Percentiles rank a stretch among this genome's conserved stretches.
Evolutionary conservation across 2,888 invertebrate species (phyloP).

Genomic region (Drosophila atroscutellata): DNA sequence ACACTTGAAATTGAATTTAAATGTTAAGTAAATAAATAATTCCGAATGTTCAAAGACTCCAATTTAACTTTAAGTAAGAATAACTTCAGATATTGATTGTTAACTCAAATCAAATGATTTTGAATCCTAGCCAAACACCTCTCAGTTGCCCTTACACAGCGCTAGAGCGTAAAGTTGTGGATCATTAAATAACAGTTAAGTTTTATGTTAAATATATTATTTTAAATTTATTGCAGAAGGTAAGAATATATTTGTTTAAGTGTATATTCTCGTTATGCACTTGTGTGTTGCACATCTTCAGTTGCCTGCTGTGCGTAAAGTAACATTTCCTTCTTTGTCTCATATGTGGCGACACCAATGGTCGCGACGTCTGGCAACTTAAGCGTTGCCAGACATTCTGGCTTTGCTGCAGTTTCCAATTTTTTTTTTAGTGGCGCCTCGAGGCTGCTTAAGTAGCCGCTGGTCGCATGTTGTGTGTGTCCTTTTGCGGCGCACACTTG

Average conservation of each 20-base stretch:
- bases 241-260: neutral
- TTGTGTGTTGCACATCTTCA: slow-evolving; percentile 17
- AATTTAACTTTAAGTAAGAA: neutral
- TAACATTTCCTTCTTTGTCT: slow-evolving; percentile 17
- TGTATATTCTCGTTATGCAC: neutral
- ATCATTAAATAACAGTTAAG: neutral
- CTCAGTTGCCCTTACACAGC: neutral
- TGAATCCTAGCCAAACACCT: neutral
- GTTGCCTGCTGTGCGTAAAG: slow-evolving; percentile 13
- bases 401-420: slow-evolving; percentile 52
- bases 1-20: no score
- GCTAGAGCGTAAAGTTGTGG: neutral
- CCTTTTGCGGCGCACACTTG: slow-evolving; percentile 69
- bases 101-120: neutral
- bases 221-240: neutral
- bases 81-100: neutral
- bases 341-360: slow-evolving; percentile 65
- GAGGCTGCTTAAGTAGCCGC: slow-evolving; percentile 68
- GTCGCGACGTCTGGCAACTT: slow-evolving; percentile 72
- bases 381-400: slow-evolving; percentile 80
- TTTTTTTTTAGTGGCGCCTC: slow-evolving; percentile 63
- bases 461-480: slow-evolving; percentile 32
- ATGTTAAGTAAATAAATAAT: neutral
- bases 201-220: neutral
- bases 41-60: neutral